phyloP scores from a whole-genome alignment of 2,113 vertebrate genomes.

The Callocephalon fimbriatum region DNA sequence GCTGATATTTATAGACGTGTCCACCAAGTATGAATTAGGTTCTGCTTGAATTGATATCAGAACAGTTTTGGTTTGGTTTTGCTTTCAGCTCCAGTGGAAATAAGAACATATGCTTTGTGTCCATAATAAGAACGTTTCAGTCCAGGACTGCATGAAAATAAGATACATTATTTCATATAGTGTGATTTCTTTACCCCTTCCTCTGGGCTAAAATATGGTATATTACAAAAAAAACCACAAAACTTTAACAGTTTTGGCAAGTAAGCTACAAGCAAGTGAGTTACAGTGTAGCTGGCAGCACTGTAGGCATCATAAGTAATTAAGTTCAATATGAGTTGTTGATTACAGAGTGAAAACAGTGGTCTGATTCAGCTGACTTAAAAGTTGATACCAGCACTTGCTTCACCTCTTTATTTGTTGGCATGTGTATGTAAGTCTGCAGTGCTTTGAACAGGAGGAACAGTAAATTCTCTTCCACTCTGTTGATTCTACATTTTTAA shows the following conservation, averaged over 20 bases:
- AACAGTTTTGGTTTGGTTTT: neutral
- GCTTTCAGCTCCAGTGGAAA: neutral
- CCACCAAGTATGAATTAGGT: neutral
- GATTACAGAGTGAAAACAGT: slow-evolving; percentile 47
- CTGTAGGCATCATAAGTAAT: slow-evolving; percentile 37
- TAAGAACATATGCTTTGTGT: neutral
- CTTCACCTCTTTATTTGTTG: slow-evolving; percentile 40
- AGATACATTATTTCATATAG: neutral
- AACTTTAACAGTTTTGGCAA: slow-evolving; percentile 40
- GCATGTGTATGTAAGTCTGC: neutral
- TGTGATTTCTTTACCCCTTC: neutral
- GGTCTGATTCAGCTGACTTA: slow-evolving; percentile 45
- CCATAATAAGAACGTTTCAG: neutral
- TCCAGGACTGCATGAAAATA: neutral
- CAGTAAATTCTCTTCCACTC: neutral
- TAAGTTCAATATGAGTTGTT: slow-evolving; percentile 46
- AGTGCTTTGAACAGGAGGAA: neutral
- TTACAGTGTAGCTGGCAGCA: slow-evolving; percentile 35
- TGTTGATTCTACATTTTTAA: neutral
- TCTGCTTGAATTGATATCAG: neutral
- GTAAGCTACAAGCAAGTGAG: neutral
- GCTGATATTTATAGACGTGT: neutral
- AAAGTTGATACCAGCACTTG: neutral
- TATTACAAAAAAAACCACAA: slow-evolving; percentile 36
- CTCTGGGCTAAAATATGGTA: neutral